These are phyloP conservation scores for Bembecia ichneumoniformis DNA, from an alignment of 2,888 invertebrate species.

Conservation along the genomic window DNA sequence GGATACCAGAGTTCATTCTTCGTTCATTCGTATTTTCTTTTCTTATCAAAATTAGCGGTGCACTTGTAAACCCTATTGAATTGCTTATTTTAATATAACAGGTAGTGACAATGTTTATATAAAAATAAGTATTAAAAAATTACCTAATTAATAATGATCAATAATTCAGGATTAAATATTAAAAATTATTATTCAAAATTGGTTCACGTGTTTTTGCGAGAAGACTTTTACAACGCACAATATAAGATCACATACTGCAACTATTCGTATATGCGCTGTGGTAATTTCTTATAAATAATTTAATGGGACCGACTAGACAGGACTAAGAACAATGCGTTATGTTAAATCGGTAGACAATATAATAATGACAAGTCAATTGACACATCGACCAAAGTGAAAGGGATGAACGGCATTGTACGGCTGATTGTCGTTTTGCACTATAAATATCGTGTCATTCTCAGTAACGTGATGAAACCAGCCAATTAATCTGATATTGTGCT, in stretches of 20 bases:
- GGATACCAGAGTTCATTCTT: no score
- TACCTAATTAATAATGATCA: no score
- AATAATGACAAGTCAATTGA: conserved; percentile 41
- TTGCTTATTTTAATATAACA: no score
- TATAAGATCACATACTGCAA: neutral
- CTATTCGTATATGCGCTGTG: neutral
- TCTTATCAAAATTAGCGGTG: no score
- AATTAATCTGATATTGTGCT: neutral
- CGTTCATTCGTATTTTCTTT: no score
- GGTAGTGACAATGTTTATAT: no score
- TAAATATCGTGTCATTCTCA: conserved; percentile 66
- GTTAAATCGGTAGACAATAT: conserved; percentile 14
- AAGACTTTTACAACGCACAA: no score
- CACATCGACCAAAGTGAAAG: conserved; percentile 59
- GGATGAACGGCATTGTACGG: conserved; percentile 48
- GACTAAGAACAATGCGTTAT: conserved; percentile 5
- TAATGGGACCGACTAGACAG: neutral
- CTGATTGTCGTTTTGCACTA: conserved; percentile 38
- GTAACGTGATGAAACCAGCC: conserved; percentile 42
- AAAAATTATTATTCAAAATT: no score
- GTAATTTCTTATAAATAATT: neutral
- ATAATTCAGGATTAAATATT: no score
- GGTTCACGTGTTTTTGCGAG: no score
- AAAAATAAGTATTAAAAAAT: no score
- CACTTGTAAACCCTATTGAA: no score